Evolutionary conservation across 1,140 invertebrate species (phyloP).

Genomic region (Triops cancriformis): DNA sequence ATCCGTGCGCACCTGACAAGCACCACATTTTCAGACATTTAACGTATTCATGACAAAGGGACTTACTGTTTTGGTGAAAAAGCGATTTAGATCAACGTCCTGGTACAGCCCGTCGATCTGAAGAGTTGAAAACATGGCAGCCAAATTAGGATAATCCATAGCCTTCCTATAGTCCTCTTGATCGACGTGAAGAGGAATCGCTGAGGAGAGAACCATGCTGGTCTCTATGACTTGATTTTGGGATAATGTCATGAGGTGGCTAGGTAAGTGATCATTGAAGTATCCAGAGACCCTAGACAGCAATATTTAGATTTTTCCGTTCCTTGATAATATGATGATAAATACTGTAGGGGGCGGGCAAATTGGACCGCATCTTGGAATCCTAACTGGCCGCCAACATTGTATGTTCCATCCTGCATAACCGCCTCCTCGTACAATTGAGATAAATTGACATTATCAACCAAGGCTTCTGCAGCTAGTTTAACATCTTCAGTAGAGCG

Average conservation of each 20-base stretch:
- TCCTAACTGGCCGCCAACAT: neutral
- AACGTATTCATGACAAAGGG: neutral
- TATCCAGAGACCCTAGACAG: neutral
- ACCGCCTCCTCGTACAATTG: neutral
- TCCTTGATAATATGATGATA: neutral
- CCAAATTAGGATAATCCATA: neutral
- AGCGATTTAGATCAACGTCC: neutral
- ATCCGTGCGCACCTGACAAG: neutral
- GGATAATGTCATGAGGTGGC: neutral
- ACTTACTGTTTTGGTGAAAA: neutral
- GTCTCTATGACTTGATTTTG: neutral
- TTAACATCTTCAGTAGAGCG: neutral
- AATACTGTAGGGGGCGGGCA: neutral
- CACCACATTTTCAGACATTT: neutral
- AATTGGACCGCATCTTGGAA: neutral
- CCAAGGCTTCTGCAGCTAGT: neutral
- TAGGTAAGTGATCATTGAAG: neutral
- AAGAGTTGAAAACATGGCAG: neutral
- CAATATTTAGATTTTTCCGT: neutral
- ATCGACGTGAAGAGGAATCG: neutral
- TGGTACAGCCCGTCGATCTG: neutral
- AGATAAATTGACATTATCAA: neutral
- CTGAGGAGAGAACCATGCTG: neutral
- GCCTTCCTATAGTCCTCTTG: neutral
- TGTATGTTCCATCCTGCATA: neutral